Base-by-base conservation (phyloP, 2,888 invertebrate genomes). In the Tiliacea aurago region DNA sequence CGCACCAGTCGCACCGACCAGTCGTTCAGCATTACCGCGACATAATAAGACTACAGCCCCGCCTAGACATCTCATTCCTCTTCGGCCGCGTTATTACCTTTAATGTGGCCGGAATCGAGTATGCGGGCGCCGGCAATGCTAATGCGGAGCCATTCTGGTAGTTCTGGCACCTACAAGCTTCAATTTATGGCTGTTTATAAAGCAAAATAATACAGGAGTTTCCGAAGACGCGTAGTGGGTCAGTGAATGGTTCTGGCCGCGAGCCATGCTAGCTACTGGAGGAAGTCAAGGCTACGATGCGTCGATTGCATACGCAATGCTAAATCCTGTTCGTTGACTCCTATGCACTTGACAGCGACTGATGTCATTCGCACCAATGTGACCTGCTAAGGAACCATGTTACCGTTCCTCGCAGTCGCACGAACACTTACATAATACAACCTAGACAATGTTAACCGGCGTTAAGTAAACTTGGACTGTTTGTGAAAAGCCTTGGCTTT, bases 331-430 rank as follows among this genome's bases (percentile, higher is more conserved):
- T 94, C 94, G 92, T 94, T 94, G 94, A 95, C 95, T 95, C 89
- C 90, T 89, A 90, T 94, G 94, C 93, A 95, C 94, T 96, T 95
- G 95, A 95, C 94, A 93, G 92, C 90, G 87, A 90, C 91, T 94
- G 94, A 94, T 95, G 95, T 94, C 95, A 95, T 94, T 93, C 91
- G 93, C 93, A 93, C 92, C 91, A 93, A 90, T 93, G 93, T 94
- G 95, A 95, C 95, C 96, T 94, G 95, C 93, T 94, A 93, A 93
- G 92, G 93, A 93, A 93, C 94, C 92, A 94, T 91, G 93, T 94
- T 94, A 95, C 95, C 93, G 94, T 95, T 95, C 93, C 90, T 91
- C 88, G 90, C 91, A 94, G 90, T 93, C 93, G 91, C 92, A 93
- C 92, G 92, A 92, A 89, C 90, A 89, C 94, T 95, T 95, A 94